Conservation (phyloP, 2,888 invertebrate species). For the Strigamia maritima region DNA sequence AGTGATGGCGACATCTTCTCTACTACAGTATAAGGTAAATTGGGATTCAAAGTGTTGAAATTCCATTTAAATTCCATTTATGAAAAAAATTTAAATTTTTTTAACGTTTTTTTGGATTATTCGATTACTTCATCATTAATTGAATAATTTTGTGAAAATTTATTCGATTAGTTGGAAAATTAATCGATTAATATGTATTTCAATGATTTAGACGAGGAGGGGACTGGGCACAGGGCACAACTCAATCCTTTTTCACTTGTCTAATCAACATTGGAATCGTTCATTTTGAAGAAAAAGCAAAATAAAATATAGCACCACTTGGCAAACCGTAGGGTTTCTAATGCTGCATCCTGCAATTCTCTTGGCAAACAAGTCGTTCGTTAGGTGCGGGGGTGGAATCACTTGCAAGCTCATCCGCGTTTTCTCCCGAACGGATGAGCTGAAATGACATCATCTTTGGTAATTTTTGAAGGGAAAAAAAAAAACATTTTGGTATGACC, state of each 20-base stretch:
- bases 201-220: not conserved
- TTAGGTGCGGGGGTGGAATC: slow-evolving; percentile 32
- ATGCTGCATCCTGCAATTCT: slow-evolving; percentile 6
- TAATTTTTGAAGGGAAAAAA: not conserved
- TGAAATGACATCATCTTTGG: slow-evolving; percentile 10
- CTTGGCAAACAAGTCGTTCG: slow-evolving; percentile 21
- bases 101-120: not conserved
- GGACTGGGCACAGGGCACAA: not conserved
- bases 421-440: not conserved
- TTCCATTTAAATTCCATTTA: too few relatives aligned
- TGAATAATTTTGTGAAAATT: too few relatives aligned
- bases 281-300: not conserved
- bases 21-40: not conserved
- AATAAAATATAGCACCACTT: not conserved
- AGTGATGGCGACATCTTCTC: not conserved
- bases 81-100: too few relatives aligned
- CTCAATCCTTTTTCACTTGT: not conserved
- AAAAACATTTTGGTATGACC: not conserved
- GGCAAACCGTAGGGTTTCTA: slow-evolving; percentile 3
- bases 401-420: slow-evolving; percentile 13
- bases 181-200: not conserved
- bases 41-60: too few relatives aligned
- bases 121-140: too few relatives aligned
- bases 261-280: slow-evolving; percentile 18
- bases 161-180: too few relatives aligned